Base-by-base conservation (phyloP, 2,113 vertebrate genomes). In the Aleadryas rufinucha region DNA sequence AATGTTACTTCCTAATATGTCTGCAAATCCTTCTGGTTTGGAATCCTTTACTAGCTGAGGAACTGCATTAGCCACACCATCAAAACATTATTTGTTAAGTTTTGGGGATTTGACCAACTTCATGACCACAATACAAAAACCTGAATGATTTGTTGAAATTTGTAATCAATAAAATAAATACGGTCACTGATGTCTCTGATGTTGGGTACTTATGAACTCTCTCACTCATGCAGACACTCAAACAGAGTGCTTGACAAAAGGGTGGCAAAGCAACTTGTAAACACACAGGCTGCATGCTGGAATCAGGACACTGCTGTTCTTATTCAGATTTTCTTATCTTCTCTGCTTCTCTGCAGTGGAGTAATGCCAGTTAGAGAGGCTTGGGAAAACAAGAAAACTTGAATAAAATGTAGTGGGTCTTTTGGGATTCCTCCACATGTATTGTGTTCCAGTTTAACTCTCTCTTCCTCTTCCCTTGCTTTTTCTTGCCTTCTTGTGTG, bases 341-440 rank as follows among this genome's bases (percentile, higher is more conserved):
- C 63, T 63, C 1, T 70, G 37, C 39, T 84, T 76, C 60, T 74
- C 47, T 85, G 33, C 54, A 74, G 47, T 64, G 79, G 87, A 86
- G 45, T 52, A 53, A 75, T 1, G 9, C n/a, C 74, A 93, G 59
- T 77, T 37, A 75, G 53, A 44, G 75, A 92, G 54, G 56, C 60
- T 86, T 87, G 89, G 75, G 84, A 90, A 95, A 92, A 92, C 64
- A 93, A 93, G 87, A 95, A 81, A 79, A 89, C 71, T 59, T 89
- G 90, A 96, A 92, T 88, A 88, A 97, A 92, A 80, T 7, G 2
- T 83, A 84, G 78, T 23, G 60, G 27, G 35, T 80, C 93, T 83
- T 7, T 7, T 76, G 96, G 81, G 86, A 91, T 91, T 92, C 93
- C 56, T 79, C 59, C 1, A 4, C 13, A 7, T 15, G 28, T 83